These are phyloP conservation scores for Idaea biselata DNA, from an alignment of 2,888 invertebrate genomes.

Conservation along the genomic window DNA sequence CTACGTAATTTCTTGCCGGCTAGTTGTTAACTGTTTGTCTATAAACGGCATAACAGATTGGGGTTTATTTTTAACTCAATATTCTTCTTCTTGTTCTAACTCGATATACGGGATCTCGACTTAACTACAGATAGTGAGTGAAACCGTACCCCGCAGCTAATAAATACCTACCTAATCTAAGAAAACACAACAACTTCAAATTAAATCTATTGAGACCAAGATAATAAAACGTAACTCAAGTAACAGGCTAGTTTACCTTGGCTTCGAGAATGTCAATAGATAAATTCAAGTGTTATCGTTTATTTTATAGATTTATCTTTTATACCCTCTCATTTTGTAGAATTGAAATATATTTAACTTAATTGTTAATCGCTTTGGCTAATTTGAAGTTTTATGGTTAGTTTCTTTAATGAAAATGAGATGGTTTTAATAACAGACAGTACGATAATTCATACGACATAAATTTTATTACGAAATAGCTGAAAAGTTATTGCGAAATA, in stretches of 20 bases:
- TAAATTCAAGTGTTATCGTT: constrained; percentile 9
- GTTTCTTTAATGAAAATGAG: too few species aligned
- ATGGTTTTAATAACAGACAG: too few species aligned
- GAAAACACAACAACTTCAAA: not conserved
- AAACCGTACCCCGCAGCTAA: not conserved
- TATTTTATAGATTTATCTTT: not conserved
- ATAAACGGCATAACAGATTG: too few species aligned
- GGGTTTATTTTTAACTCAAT: too few species aligned
- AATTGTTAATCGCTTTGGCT: not conserved
- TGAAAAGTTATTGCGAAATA: too few species aligned
- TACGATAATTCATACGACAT: too few species aligned
- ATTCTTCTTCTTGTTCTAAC: too few species aligned
- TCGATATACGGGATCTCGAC: too few species aligned
- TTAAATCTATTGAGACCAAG: not conserved
- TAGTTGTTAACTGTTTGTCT: too few species aligned
- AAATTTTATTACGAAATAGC: too few species aligned
- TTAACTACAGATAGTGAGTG: too few species aligned
- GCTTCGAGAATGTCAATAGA: constrained; percentile 35
- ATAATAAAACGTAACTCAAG: constrained; percentile 18
- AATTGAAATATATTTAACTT: not conserved
- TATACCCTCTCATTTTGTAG: not conserved
- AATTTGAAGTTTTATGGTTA: not conserved
- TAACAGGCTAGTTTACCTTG: constrained; percentile 46
- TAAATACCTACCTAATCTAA: not conserved
- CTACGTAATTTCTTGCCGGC: too few species aligned